Evolutionary conservation across 2,113 vertebrate species (phyloP).

Genomic region (Gobiocypris rarus): DNA sequence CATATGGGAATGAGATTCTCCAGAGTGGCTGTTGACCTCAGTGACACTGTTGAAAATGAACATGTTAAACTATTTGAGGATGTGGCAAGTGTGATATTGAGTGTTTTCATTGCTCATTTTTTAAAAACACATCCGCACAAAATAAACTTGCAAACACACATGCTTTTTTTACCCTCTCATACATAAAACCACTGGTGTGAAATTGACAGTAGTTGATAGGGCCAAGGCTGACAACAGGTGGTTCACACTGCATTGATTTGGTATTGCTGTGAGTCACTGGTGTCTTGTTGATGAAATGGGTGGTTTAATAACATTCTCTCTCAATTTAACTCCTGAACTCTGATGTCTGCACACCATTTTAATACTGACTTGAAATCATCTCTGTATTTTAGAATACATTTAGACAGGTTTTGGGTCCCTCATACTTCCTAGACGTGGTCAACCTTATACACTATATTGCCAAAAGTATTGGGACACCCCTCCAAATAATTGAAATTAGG

Average conservation of each 20-base stretch:
- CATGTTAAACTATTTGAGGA: background rate
- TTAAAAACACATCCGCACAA: background rate
- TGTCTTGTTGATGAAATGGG: conserved; percentile 48
- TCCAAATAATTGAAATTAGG: too few species aligned
- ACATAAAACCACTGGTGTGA: conserved; percentile 12
- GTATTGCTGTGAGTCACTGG: conserved; percentile 33
- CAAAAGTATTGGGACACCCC: too few species aligned
- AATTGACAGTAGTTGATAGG: conserved; percentile 47
- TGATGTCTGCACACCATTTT: background rate
- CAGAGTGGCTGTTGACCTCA: conserved; percentile 12
- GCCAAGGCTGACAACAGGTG: conserved; percentile 27
- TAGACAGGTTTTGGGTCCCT: background rate
- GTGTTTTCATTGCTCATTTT: conserved; percentile 29
- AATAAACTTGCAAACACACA: background rate
- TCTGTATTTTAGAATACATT: background rate
- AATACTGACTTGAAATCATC: conserved; percentile 5
- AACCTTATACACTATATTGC: background rate
- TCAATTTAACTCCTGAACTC: conserved; percentile 16
- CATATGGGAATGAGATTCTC: background rate
- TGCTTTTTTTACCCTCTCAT: background rate
- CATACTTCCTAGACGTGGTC: background rate
- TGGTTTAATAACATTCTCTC: conserved; percentile 33
- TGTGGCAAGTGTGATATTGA: background rate
- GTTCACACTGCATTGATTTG: conserved; percentile 54
- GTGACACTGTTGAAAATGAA: background rate